phyloP scores from a whole-genome alignment of 1,140 invertebrate genomes.

The Asbolus verrucosus region DNA sequence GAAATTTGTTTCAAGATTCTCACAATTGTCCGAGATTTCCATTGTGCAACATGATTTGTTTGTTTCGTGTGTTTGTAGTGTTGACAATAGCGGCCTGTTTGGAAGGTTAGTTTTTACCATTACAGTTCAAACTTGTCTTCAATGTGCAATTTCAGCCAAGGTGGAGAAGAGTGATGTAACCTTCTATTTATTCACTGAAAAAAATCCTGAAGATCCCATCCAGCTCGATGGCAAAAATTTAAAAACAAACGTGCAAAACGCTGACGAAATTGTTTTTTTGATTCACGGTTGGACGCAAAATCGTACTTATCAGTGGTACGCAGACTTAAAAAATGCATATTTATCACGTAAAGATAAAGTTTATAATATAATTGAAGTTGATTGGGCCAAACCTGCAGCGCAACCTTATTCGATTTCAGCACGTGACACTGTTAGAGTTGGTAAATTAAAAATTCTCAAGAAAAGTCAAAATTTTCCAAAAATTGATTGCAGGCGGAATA shows the following conservation, averaged over 20 bases:
- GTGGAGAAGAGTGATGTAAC: neutral
- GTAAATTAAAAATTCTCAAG: slow-evolving; percentile 3
- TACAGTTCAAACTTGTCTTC: neutral
- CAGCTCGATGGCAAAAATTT: neutral
- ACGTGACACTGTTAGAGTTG: neutral
- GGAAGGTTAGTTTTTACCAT: neutral
- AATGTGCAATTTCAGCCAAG: slow-evolving; percentile 6
- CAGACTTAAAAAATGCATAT: slow-evolving; percentile 6
- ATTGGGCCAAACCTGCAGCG: slow-evolving; percentile 19
- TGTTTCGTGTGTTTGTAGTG: neutral
- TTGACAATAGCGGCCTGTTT: neutral
- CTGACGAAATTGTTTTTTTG: slow-evolving; percentile 26
- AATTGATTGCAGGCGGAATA: neutral
- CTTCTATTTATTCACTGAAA: slow-evolving; percentile 6
- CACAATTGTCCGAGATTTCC: slow-evolving; percentile 17
- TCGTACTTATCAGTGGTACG: slow-evolving; percentile 1
- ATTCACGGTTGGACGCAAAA: slow-evolving; percentile 24
- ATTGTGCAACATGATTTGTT: slow-evolving; percentile 1
- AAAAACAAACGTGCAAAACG: too few species aligned
- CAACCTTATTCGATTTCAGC: neutral
- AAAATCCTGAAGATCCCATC: neutral
- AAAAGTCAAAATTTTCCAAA: neutral
- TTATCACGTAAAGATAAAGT: neutral
- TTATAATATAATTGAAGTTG: slow-evolving; percentile 22
- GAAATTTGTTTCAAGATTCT: slow-evolving; percentile 19